phyloP scores from a whole-genome alignment of 2,797 vertebrate genomes.

The Tympanoctomys barrerae region DNA sequence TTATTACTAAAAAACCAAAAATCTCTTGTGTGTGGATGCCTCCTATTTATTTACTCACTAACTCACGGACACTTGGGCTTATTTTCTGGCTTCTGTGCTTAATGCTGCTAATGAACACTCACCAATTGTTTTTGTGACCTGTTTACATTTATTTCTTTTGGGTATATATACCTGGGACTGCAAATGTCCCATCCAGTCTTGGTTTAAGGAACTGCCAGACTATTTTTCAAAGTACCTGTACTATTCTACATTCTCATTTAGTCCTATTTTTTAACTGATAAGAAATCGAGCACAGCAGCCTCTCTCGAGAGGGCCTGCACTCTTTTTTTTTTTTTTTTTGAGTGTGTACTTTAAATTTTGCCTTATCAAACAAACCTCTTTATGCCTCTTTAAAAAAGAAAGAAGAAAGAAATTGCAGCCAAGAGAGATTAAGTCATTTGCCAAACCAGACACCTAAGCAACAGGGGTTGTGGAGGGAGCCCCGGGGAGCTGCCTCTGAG shows the following conservation, averaged over 20 bases:
- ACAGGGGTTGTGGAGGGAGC: background rate
- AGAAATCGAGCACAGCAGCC: background rate
- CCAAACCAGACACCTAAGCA: background rate
- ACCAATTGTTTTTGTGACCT: background rate
- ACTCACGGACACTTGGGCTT: background rate
- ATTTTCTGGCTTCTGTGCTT: background rate
- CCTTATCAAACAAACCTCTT: background rate
- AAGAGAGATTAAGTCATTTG: background rate
- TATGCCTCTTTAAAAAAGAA: background rate
- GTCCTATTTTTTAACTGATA: background rate
- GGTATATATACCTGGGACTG: background rate
- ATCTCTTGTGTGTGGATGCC: background rate
- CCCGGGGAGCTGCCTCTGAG: background rate
- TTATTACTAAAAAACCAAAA: slow-evolving; percentile 8
- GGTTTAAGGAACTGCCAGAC: background rate
- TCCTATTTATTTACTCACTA: slow-evolving; percentile 8
- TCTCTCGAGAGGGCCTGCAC: background rate
- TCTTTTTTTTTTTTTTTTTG: background rate
- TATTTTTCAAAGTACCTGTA: slow-evolving; percentile 39
- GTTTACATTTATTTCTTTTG: slow-evolving; percentile 36
- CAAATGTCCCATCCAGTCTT: background rate
- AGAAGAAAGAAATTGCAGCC: background rate
- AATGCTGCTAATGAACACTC: background rate
- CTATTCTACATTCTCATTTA: background rate
- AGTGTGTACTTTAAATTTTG: background rate